Evolutionary conservation across 1,140 invertebrate species (phyloP).

Genomic region (Ruditapes philippinarum): DNA sequence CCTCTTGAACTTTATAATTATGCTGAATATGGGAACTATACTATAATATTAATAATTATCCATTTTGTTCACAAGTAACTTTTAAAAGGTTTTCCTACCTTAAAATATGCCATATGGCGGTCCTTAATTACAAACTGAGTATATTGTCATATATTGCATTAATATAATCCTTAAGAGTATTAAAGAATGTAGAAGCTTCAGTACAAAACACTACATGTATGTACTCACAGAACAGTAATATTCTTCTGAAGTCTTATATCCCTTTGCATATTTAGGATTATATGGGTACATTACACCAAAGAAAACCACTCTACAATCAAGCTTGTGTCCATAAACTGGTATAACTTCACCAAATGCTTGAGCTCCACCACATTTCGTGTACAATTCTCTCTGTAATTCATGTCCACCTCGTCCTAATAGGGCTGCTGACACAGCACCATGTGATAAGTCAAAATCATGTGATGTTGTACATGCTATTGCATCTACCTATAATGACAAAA

Average conservation of each 20-base stretch:
- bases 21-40: too few relatives aligned
- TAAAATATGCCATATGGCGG: too few relatives aligned
- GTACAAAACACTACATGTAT: too few relatives aligned
- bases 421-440: not conserved
- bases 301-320: not conserved
- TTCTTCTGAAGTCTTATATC: not conserved
- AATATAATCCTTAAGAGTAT: too few relatives aligned
- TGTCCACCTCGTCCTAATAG: not conserved
- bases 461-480: constrained; percentile 14
- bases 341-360: not conserved
- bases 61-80: too few relatives aligned
- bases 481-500: not conserved
- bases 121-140: too few relatives aligned
- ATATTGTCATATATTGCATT: too few relatives aligned
- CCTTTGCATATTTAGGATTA: not conserved
- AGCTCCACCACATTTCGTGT: not conserved
- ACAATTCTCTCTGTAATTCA: not conserved
- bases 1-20: too few relatives aligned
- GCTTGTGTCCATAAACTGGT: not conserved
- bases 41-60: too few relatives aligned
- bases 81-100: too few relatives aligned
- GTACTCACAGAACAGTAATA: not conserved
- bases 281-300: not conserved
- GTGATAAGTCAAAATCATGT: not conserved
- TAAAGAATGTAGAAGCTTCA: too few relatives aligned